Percentiles rank a stretch among this genome's conserved stretches.
These are phyloP conservation scores for Hetaerina americana DNA, from an alignment of 1,140 invertebrate genomes.

Conservation along the genomic window DNA sequence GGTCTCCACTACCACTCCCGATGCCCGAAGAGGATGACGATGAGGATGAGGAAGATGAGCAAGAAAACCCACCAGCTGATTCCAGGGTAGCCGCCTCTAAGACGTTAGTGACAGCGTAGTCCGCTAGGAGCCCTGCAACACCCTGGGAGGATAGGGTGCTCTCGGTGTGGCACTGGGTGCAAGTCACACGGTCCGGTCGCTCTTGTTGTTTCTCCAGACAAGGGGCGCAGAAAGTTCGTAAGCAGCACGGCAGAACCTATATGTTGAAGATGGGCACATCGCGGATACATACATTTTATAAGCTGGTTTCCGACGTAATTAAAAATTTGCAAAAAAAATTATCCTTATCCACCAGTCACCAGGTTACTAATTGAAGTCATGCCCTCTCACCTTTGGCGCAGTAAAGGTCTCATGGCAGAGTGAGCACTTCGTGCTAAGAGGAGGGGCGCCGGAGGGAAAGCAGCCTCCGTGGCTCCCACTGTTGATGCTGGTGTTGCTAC, in stretches of 20 bases:
- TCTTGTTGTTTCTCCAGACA: slow-evolving; percentile 61
- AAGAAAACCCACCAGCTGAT: neutral
- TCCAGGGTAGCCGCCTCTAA: slow-evolving; percentile 13
- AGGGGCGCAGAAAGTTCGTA: slow-evolving; percentile 67
- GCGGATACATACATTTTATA: neutral
- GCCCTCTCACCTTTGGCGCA: slow-evolving; percentile 42
- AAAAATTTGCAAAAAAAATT: neutral
- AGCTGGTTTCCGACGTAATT: neutral
- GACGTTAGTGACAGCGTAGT: slow-evolving; percentile 47
- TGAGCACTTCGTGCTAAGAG: slow-evolving; percentile 46
- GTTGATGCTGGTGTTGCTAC: slow-evolving; percentile 3
- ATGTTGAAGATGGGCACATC: neutral
- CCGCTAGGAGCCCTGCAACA: slow-evolving; percentile 47
- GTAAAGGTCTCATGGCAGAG: slow-evolving; percentile 67
- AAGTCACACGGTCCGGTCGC: slow-evolving; percentile 64
- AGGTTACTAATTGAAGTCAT: neutral
- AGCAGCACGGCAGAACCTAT: slow-evolving; percentile 45
- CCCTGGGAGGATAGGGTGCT: slow-evolving; percentile 43
- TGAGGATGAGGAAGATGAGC: neutral
- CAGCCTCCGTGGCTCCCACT: slow-evolving; percentile 10
- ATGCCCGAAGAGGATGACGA: neutral
- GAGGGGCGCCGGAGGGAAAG: slow-evolving; percentile 31
- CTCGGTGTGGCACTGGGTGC: slow-evolving; percentile 65
- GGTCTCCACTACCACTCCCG: slow-evolving; percentile 21
- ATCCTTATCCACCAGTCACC: neutral